These are phyloP conservation scores for Trachelus iudaicus DNA, from an alignment of 2,888 invertebrate genomes.

Conservation along the genomic window DNA sequence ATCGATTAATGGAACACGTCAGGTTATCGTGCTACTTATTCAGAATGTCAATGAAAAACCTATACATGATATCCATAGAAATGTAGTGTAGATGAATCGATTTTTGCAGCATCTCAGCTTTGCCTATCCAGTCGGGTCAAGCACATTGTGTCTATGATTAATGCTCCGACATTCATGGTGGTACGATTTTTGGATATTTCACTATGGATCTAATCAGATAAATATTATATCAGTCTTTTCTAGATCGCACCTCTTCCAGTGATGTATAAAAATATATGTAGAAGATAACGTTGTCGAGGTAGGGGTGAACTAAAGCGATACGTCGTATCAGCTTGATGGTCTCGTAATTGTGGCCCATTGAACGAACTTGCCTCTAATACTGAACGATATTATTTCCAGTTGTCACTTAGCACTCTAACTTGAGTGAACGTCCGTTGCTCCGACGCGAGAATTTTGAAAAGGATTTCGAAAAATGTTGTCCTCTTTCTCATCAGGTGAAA, in stretches of 20 bases:
- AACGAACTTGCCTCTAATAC: neutral
- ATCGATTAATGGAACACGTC: neutral
- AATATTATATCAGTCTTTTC: neutral
- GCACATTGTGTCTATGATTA: neutral
- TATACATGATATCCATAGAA: neutral
- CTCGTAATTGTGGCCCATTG: constrained; percentile 6
- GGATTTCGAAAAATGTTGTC: neutral
- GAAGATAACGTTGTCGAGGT: neutral
- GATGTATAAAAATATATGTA: neutral
- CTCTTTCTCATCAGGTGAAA: neutral
- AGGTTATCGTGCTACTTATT: neutral
- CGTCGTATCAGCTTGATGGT: neutral
- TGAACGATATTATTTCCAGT: neutral
- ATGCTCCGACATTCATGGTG: neutral
- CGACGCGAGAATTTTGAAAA: neutral
- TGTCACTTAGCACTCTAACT: neutral
- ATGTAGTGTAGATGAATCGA: neutral
- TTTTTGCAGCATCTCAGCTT: neutral
- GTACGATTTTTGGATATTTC: neutral
- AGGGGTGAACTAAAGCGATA: neutral
- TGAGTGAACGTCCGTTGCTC: neutral
- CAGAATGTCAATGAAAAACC: neutral
- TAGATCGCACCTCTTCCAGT: neutral
- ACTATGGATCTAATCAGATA: neutral
- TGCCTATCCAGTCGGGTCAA: neutral